Base-by-base conservation (phyloP, 2,888 invertebrate genomes). In the Clepsis dumicolana region DNA sequence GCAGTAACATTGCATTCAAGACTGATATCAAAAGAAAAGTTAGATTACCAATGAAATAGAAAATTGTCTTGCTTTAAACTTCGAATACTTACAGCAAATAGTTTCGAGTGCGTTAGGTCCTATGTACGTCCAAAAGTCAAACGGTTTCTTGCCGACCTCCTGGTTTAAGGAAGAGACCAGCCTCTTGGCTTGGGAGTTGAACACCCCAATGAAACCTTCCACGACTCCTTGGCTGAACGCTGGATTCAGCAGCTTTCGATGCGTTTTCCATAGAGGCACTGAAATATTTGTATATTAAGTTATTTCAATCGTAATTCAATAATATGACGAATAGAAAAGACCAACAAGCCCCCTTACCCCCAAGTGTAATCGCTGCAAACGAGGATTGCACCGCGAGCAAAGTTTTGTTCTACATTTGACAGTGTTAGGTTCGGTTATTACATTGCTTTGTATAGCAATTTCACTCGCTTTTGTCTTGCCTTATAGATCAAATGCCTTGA, bases 181-280 rank as follows among this genome's bases (percentile, higher is more conserved):
- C 0, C 69, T 57, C 3, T 71, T 71, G 0, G 80, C 75, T 24
- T 85, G 82, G 0, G 35, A 60, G 67, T 86, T 85, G 54, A 82
- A 80, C 0, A 78, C 74, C 2, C 73, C 75, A n/a, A 84, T 65
- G 38, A 79, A 83, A 0, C 80, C 70, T 50, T 79, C 74, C 7
- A 83, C 68, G 8, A 83, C 74, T 57, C 75, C 74, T 21, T 80
- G 78, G 48, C 80, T 79, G 69, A 86, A 86, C 0, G 83, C 77
- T 35, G 84, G 82, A 18, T 73, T 80, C n/a, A 88, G 65, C 1
- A 83, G 69, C 35, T 80, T 86, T 0, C 86, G 78, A 48, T 84
- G 84, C 2, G 72, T 72, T 41, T 75, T 82, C 87, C 88, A 88
- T 24, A 72, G 72, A 63, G 78, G 70, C 10, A 77, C 87, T 87